Evolutionary conservation across 2,888 invertebrate genomes (phyloP), one percentile per base, ranked within the genome.

Genomic region (Pristionchus entomophagus): DNA sequence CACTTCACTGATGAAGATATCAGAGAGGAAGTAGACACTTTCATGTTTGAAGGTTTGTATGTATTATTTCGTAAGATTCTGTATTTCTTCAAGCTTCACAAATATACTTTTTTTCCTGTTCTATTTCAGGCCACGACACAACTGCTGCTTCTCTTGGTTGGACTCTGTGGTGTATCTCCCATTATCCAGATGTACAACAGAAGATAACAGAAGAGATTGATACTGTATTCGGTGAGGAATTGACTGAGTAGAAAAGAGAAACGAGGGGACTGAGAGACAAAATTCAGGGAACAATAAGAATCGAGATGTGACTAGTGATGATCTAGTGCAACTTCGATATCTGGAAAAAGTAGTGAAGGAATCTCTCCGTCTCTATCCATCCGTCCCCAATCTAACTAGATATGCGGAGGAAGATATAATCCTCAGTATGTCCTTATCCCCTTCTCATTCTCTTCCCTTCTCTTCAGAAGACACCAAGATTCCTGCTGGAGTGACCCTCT

Each of bases 1-100:
- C 89, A 89, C 17, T 88, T 94, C 83, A 93, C 94, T 2, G 89
- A 92, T 94, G 94, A n/a, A n/a, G n/a, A n/a, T n/a, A n/a, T n/a
- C n/a, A n/a, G n/a, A n/a, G n/a, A n/a, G n/a, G n/a, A n/a, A n/a
- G n/a, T n/a, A n/a, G n/a, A n/a, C n/a, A n/a, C n/a, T n/a, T n/a
- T n/a, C n/a, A n/a, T n/a, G n/a, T 94, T 94, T 91, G 94, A 94
- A 35, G 91, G 91, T 88, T 6, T 1, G 35, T 2, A n/a, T n/a
- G n/a, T n/a, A 17, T 80, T 22, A n/a, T 62, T 14, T 38, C 35
- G 19, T 22, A 41, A 12, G 22, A 22, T 53, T 22, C n/a, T n/a
- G n/a, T n/a, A n/a, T n/a, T n/a, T n/a, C n/a, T n/a, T n/a, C n/a
- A n/a, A n/a, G n/a, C n/a, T n/a, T n/a, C n/a, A n/a, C n/a, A n/a